Evolutionary conservation across 2,888 invertebrate species (phyloP), one percentile per base, ranked within the genome.

Genomic region (Clostera curtula): DNA sequence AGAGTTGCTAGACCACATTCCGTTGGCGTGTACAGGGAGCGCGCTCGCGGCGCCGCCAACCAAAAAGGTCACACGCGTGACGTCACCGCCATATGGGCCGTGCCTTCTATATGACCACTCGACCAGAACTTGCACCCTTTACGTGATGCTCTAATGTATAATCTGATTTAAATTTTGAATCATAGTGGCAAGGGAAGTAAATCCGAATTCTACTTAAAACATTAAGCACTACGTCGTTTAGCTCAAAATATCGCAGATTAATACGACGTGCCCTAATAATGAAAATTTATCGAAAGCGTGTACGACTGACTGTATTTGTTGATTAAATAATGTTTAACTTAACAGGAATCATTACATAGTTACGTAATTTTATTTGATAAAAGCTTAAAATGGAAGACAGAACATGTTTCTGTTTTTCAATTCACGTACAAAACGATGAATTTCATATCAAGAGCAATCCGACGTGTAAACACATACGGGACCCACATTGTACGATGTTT

Each of bases 31-130:
- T 62, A 43, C 40, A 67, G 66, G 58, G 66, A 61, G 58, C 58
- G 62, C 60, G 59, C 56, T 38, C 50, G 66, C 59, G 53, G 59
- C 57, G 60, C 63, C 61, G 68, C 41, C 68, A 62, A 74, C 76
- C 77, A 72, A 80, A 82, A 82, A 80, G 83, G 80, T 80, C 79
- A 74, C 67, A 65, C 31, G 55, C 55, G 69, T 82, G 82, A 82
- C 82, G 82, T 80, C 80, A 82, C 49, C 56, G 60, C 70, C 76
- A 77, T 75, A 80, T 75, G 77, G 71, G 67, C 69, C 69, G 69
- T 58, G 68, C 67, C 63, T 67, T 64, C 57, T 48, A 34, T 41
- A 41, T 31, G 43, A 38, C 37, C 38, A 56, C 34, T 54, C 58
- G 43, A 57, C 56, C 61, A 60, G 61, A 65, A 52, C 57, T 56